Evolutionary conservation across 1,140 invertebrate species (phyloP), one percentile per base, ranked within the genome.

Genomic region (Papilio polyxenes): DNA sequence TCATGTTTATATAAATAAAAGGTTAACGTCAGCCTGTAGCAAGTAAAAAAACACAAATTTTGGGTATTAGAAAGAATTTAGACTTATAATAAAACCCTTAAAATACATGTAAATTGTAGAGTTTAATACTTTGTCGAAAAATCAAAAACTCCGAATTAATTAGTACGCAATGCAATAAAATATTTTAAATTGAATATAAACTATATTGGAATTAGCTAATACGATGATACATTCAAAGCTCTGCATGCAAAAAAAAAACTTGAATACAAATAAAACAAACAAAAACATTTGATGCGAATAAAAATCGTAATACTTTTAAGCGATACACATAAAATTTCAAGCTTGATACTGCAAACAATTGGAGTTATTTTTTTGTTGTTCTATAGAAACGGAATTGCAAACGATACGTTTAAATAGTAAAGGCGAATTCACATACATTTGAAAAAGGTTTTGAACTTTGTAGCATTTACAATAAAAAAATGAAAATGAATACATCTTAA

Each of bases 181-280:
- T 51, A 51, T 20, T 23, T 23, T 51, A 51, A 9, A 31, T n/a
- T 53, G 11, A 48, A 56, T 23, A 69, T 69, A 83, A 83, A 40
- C 40, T 53, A 2, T 40, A 56, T 62, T 75, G 65, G 77, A 80
- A 80, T 23, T 74, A 65, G 51, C 23, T 37, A 31, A 80, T 82
- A 82, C 81, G 80, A 82, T 84, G 83, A 84, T 77, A 53, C 59
- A 76, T 84, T 84, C 81, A 80, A 82, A 80, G 51, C 81, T 59
- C 80, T 72, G 77, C 65, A 75, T 10, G 59, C 80, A 75, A 11
- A 77, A 53, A 53, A 75, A 65, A 75, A 75, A 17, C 51, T 13
- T 51, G 17, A 20, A 31, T 56, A 44, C n/a, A 51, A 72, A 23
- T 76, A 53, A 20, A 49, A 49, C 44, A 13, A 51, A 31, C 23